Percentiles rank a stretch among this genome's conserved stretches.
phyloP scores from a whole-genome alignment of 1,140 invertebrate species.

The Agrypnia vestita region DNA sequence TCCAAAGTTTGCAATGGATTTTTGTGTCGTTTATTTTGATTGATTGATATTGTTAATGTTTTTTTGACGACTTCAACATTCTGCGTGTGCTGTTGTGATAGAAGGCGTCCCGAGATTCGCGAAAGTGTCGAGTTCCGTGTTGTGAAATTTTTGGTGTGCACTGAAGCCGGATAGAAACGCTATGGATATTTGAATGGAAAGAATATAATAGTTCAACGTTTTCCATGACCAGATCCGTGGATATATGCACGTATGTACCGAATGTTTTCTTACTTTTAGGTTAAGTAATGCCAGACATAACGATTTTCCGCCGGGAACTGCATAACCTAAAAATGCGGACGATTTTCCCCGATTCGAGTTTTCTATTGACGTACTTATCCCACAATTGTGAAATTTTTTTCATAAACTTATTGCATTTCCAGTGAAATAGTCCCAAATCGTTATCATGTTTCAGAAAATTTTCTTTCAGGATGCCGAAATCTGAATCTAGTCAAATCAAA shows the following conservation, averaged over 20 bases:
- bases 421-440: too few relatives aligned
- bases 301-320: slow-evolving; percentile 41
- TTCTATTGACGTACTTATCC: too few relatives aligned
- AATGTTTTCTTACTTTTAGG: slow-evolving; percentile 25
- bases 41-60: slow-evolving; percentile 3
- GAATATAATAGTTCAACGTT: not conserved
- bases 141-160: slow-evolving; percentile 1
- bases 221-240: slow-evolving; percentile 2
- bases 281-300: slow-evolving; percentile 34
- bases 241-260: slow-evolving; percentile 33
- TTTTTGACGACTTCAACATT: not conserved
- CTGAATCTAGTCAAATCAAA: too few relatives aligned
- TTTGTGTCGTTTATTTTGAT: slow-evolving; percentile 34
- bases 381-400: too few relatives aligned
- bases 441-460: too few relatives aligned
- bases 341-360: not conserved
- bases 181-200: not conserved
- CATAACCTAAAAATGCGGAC: slow-evolving; percentile 40
- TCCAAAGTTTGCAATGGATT: slow-evolving; percentile 1
- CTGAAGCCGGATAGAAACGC: not conserved
- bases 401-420: too few relatives aligned
- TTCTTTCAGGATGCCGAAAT: too few relatives aligned
- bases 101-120: not conserved
- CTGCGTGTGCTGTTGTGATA: slow-evolving; percentile 19
- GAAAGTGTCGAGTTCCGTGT: not conserved